Conservation (phyloP, 2,888 invertebrate species). For the Temnothorax unifasciatus region DNA sequence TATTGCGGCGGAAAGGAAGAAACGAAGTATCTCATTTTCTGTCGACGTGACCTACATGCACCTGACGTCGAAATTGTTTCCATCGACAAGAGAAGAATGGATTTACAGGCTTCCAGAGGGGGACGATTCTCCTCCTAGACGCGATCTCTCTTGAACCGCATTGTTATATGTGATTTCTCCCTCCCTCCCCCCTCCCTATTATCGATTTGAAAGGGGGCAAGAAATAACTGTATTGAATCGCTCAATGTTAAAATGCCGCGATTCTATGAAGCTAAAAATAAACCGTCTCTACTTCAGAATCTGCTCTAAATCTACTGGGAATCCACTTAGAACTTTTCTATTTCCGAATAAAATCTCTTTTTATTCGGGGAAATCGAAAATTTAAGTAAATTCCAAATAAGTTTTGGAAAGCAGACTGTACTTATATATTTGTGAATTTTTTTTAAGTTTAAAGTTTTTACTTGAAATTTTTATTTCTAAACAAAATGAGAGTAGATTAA, state of each 20-base stretch:
- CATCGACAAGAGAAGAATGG: slow-evolving; percentile 58
- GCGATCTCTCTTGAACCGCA: slow-evolving; percentile 22
- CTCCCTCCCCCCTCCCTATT: neutral
- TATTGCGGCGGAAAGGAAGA: slow-evolving; percentile 2
- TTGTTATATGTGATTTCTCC: slow-evolving; percentile 10
- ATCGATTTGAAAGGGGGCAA: slow-evolving; percentile 24
- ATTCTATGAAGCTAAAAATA: slow-evolving; percentile 24
- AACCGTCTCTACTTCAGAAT: neutral
- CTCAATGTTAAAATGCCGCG: neutral
- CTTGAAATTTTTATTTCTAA: neutral
- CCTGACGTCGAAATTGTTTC: slow-evolving; percentile 64
- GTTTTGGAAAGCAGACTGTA: neutral
- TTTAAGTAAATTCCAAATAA: neutral
- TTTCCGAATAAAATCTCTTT: neutral
- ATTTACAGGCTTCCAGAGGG: slow-evolving; percentile 34
- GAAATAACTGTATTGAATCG: slow-evolving; percentile 24
- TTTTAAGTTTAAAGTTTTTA: neutral
- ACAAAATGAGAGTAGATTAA: neutral
- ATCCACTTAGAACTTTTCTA: slow-evolving; percentile 16
- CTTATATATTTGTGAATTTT: neutral
- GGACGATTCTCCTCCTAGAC: neutral
- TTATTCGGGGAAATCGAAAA: neutral
- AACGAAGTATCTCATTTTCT: slow-evolving; percentile 37
- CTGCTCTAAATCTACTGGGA: neutral
- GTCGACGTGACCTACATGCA: slow-evolving; percentile 58